Evolutionary conservation across 2,113 vertebrate species (phyloP), one percentile per base, ranked within the genome.

Genomic region (Romanogobio albipinnatus): DNA sequence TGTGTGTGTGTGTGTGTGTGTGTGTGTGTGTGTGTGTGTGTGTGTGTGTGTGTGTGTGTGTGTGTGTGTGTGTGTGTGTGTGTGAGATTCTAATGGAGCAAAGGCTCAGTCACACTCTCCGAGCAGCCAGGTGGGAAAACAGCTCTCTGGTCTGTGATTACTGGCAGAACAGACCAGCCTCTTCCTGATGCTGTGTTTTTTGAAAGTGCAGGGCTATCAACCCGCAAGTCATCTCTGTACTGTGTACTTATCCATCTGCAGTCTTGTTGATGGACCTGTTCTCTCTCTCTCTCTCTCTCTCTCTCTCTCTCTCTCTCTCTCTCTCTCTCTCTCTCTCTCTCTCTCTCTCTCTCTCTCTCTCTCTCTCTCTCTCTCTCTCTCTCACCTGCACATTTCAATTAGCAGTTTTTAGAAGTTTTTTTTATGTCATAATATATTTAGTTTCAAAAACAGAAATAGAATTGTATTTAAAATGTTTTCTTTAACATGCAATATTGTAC

Each of bases 1-100:
- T 39, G 39, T 64, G 58, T 93, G 92, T 91, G 91, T 94, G 94
- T 88, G 89, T 56, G 91, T 80, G 92, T n/a, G n/a, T n/a, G n/a
- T n/a, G n/a, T n/a, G n/a, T n/a, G n/a, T n/a, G n/a, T n/a, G n/a
- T n/a, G n/a, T 8, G 26, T 51, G 70, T 64, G 3, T 62, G 68
- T 43, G 81, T 94, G 94, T 88, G 88, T 49, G 91, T 79, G 92
- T 91, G 93, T 94, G 94, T 88, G 89, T 47, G 91, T 79, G 92
- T 91, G 93, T 94, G 94, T 88, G 89, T 49, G 39, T 39, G 39
- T 64, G 58, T 93, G 92, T 91, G 91, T 94, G 94, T 88, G 89
- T 56, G 91, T 80, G 92, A 91, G 93, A 92, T 90, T 73, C 79
- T 86, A 86, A 88, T 84, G 76, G 86, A 93, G 92, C 58, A 93